Base-by-base conservation (phyloP, 2,888 invertebrate species). In the Chydorus sphaericus region DNA sequence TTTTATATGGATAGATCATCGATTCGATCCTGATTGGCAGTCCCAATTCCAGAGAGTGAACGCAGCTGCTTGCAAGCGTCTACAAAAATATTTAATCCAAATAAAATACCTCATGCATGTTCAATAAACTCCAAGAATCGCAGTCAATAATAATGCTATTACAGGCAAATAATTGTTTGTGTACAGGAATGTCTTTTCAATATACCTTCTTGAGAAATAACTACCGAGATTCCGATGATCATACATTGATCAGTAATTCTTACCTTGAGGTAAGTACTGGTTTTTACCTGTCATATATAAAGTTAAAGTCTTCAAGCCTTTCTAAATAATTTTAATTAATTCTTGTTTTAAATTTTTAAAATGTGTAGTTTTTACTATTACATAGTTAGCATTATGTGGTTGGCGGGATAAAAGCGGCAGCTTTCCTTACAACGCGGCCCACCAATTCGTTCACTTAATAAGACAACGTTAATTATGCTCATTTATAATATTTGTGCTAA, bases 281-380 rank as follows among this genome's bases (percentile, higher is more conserved):
- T 83, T 58, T 78, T 71, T 23, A 87, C 71, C 62, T 71, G 66
- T 23, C 71, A 6, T 23, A 23, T 28, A 44, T 44, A 61, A 16
- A 93, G 63, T 85, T 80, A 68, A 93, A 93, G 70, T 94, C 93
- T 62, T 86, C 84, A 0, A 93, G 93, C 91, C 33, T 33, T 8
- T 33, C 8, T 14, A 33, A 33, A 33, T 33, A 10, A 33, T 33
- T 14, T 10, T 33, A 10, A 33, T 33, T 33, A 33, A 33, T 33
- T 8, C 8, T 33, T 10, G n/a, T n/a, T n/a, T n/a, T 33, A 33
- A 33, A 10, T 10, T 10, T 33, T 14, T 14, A 14, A 33, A 33
- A 14, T 10, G 8, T 33, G 14, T 33, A 33, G 8, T 10, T 33
- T 10, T 10, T 10, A 14, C 14, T 8, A 33, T 33, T 33, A 33